Percentiles rank a stretch among this genome's conserved stretches.
phyloP scores from a whole-genome alignment of 2,888 invertebrate species.

The Hydriomena furcata region DNA sequence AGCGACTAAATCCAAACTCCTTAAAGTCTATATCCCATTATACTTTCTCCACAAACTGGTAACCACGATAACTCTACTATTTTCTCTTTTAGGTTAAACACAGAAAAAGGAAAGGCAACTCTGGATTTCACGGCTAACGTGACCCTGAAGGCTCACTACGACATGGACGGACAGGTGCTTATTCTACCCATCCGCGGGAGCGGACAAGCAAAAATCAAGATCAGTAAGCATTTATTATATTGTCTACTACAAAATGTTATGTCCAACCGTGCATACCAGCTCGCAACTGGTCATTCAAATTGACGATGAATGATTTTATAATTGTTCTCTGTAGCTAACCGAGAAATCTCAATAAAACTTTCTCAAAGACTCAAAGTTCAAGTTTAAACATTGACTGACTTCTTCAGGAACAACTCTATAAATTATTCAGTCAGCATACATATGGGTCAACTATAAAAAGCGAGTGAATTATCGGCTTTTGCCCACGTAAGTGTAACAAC shows the following conservation, averaged over 20 bases:
- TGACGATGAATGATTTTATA: too few relatives aligned
- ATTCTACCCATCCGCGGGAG: constrained; percentile 80
- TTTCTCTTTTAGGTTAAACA: constrained; percentile 54
- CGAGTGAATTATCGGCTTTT: neutral
- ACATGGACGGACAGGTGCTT: constrained; percentile 77
- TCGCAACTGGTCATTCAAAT: too few relatives aligned
- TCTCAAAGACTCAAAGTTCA: neutral
- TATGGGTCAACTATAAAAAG: neutral
- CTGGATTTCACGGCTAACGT: constrained; percentile 78
- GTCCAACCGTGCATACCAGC: too few relatives aligned
- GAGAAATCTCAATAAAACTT: too few relatives aligned
- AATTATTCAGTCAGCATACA: neutral
- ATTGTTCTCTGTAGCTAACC: too few relatives aligned
- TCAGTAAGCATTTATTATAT: constrained; percentile 81
- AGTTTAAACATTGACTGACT: neutral
- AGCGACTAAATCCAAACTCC: too few relatives aligned
- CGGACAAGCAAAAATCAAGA: constrained; percentile 76
- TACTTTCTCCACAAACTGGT: too few relatives aligned
- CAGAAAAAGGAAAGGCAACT: constrained; percentile 59
- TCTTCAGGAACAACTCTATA: neutral
- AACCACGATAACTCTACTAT: too few relatives aligned
- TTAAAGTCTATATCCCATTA: too few relatives aligned
- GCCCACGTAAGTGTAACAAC: too few relatives aligned
- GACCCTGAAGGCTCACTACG: constrained; percentile 77
- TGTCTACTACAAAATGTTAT: too few relatives aligned